Evolutionary conservation across 92 coral and sea anemone genomes (phyloP), one percentile per base, ranked within the genome.

Genomic region (Meandrina meandrites): DNA sequence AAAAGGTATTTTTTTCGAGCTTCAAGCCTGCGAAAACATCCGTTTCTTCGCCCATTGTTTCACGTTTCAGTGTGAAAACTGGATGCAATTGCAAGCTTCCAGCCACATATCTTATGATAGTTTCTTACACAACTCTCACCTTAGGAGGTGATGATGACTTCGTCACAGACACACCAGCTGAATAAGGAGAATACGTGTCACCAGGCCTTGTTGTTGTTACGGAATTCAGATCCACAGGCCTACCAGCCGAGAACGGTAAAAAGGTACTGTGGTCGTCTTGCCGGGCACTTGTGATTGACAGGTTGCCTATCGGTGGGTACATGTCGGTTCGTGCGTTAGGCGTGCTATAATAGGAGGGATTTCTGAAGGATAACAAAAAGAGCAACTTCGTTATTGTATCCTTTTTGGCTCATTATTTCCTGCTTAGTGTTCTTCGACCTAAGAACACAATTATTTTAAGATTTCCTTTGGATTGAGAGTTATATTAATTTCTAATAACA

Each of bases 291-390:
- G 93, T 79, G 73, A 90, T 37, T 11, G 95, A 79, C 87, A 92
- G 48, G 81, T 91, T 86, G 34, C 91, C 90, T 6, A 92, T 72
- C 13, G 93, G 78, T 2, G 93, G 88, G 86, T 90, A 92, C 37
- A 80, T 66, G 82, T 90, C 93, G 24, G 93, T 79, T 69, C 91
- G 86, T 24, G 77, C 68, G 82, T 69, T 70, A 1, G 91, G 89
- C 6, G 88, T 80, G 71, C 89, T 86, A 73, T 69, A 86, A 74
- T 79, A 86, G n/a, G 89, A 67, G 21, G 84, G 89, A 36, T 77
- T 85, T 78, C 88, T 85, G 76, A 19, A 62, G 35, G 75, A 64
- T n/a, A 60, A 53, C 1, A 48, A 21, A 24, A 69, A n/a, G n/a
- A n/a, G n/a, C n/a, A n/a, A n/a, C n/a, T n/a, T n/a, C n/a, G n/a